A percentile compares a stretch with the other conserved stretches of the same genome.
These are phyloP conservation scores for Delichon dasypus DNA, from an alignment of 2,797 vertebrate species.

Conservation along the genomic window DNA sequence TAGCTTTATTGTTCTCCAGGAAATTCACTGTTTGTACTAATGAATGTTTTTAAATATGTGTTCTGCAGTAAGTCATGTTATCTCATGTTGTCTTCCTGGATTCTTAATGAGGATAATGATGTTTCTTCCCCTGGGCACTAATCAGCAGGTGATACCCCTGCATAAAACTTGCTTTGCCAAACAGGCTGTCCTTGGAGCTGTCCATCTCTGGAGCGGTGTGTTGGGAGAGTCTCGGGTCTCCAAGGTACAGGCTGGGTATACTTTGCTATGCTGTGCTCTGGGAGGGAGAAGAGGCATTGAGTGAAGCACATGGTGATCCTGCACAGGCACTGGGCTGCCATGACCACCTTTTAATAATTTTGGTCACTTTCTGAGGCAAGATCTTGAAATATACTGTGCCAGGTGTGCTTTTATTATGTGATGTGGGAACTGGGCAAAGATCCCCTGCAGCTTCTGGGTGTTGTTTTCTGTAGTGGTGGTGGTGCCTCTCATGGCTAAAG, in stretches of 20 bases:
- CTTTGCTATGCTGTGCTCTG: not conserved
- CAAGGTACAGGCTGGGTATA: not conserved
- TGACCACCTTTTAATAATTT: not conserved
- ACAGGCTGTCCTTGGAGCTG: not conserved
- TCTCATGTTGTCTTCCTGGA: not conserved
- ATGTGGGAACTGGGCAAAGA: not conserved
- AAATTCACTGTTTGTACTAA: conserved; percentile 14
- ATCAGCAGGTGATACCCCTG: not conserved
- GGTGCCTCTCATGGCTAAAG: not conserved
- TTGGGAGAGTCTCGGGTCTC: not conserved
- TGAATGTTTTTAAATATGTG: conserved; percentile 22
- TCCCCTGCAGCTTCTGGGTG: not conserved
- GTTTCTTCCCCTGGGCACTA: conserved; percentile 1
- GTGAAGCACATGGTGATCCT: not conserved
- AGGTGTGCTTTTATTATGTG: not conserved
- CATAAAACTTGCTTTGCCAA: not conserved
- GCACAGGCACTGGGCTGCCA: not conserved
- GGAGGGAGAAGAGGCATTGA: not conserved
- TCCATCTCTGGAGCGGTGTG: not conserved
- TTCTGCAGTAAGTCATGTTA: not conserved
- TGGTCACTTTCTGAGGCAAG: not conserved
- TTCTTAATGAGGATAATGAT: not conserved
- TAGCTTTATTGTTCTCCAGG: conserved; percentile 25
- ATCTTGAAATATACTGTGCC: not conserved
- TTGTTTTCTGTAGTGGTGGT: not conserved